Conservation (phyloP, 2,888 invertebrate genomes). For the Lagria hirta region DNA sequence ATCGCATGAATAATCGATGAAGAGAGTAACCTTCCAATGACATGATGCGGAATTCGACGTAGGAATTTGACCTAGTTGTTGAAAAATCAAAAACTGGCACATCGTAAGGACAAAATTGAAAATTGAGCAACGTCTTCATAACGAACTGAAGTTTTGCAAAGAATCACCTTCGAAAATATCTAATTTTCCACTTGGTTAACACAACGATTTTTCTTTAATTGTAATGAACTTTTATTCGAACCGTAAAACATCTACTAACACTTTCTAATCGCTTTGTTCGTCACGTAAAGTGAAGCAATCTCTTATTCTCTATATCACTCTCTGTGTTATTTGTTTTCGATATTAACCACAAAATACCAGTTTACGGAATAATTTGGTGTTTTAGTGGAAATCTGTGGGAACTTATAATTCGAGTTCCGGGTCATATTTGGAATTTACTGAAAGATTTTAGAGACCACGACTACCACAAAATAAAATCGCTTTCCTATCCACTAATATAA, state of each 20-base stretch:
- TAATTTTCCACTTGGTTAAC: constrained; percentile 14
- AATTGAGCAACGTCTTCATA: background rate
- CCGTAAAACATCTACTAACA: constrained; percentile 1
- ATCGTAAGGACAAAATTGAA: too few relatives aligned
- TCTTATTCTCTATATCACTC: constrained; percentile 5
- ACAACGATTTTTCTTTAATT: constrained; percentile 12
- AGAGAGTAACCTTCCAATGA: too few relatives aligned
- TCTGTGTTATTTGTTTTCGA: constrained; percentile 3
- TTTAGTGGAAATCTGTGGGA: too few relatives aligned
- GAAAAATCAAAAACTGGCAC: constrained; percentile 4
- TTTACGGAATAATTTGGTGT: background rate
- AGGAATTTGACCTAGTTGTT: constrained; percentile 5
- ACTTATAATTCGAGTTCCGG: too few relatives aligned
- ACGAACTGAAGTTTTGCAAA: background rate
- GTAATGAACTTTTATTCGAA: constrained; percentile 12
- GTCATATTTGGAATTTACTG: background rate
- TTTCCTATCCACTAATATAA: too few relatives aligned
- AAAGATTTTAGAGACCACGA: too few relatives aligned
- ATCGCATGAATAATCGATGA: too few relatives aligned
- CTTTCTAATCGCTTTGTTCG: constrained; percentile 21
- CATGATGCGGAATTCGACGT: constrained; percentile 3
- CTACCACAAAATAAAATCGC: too few relatives aligned
- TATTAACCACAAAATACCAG: too few relatives aligned
- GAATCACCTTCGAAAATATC: background rate
- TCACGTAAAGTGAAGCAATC: constrained; percentile 20